phyloP scores from a whole-genome alignment of 2,888 invertebrate genomes.

The Neoscelio sp. region DNA sequence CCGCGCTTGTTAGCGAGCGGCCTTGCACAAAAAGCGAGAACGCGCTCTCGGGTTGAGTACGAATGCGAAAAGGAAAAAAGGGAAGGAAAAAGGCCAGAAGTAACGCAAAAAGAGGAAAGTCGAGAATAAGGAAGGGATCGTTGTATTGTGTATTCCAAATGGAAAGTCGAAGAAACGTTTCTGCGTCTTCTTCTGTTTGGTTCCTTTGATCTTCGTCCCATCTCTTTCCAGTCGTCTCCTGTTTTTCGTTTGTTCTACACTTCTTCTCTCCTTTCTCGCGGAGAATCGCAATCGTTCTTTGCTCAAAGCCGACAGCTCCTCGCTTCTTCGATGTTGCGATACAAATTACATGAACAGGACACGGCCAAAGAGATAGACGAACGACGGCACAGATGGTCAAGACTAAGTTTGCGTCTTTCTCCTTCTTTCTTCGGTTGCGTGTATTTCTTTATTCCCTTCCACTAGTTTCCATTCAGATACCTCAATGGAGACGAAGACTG shows the following conservation, averaged over 20 bases:
- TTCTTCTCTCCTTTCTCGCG: constrained; percentile 71
- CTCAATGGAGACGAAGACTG: constrained; percentile 31
- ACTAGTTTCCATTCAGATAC: constrained; percentile 24
- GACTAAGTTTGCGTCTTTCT: constrained; percentile 65
- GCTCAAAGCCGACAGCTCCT: constrained; percentile 76
- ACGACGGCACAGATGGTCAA: constrained; percentile 64
- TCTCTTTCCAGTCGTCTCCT: constrained; percentile 65
- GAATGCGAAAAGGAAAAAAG: constrained; percentile 69
- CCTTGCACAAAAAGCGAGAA: constrained; percentile 75
- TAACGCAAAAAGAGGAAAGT: constrained; percentile 61
- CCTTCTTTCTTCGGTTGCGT: constrained; percentile 56
- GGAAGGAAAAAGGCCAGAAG: constrained; percentile 59
- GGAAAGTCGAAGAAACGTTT: constrained; percentile 64
- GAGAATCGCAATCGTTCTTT: constrained; percentile 77
- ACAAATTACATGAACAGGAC: constrained; percentile 81
- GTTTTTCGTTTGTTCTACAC: constrained; percentile 68
- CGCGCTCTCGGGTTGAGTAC: constrained; percentile 72
- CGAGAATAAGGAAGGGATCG: constrained; percentile 68
- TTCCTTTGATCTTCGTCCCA: constrained; percentile 43
- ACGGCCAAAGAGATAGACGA: constrained; percentile 69
- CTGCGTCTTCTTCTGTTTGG: constrained; percentile 51
- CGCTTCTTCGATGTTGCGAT: constrained; percentile 79
- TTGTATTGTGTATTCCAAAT: constrained; percentile 68
- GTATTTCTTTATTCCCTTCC: constrained; percentile 33
- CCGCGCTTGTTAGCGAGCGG: constrained; percentile 81